Base-by-base conservation (phyloP, 1,140 invertebrate genomes). In the Drosophila saltans region DNA sequence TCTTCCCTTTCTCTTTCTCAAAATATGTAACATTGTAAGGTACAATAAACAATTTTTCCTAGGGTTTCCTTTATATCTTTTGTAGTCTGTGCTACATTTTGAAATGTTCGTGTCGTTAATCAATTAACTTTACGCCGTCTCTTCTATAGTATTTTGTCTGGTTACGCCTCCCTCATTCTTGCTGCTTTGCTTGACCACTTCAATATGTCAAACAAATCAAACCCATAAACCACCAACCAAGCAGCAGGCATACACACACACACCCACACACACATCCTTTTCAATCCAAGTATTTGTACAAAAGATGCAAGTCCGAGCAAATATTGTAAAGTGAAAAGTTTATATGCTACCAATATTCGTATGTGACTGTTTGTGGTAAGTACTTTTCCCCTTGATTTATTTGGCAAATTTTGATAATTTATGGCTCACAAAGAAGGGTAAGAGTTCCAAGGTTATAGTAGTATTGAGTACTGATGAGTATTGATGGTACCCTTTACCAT, bases 201-300 rank as follows among this genome's bases (percentile, higher is more conserved):
- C 83, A 86, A 88, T 80, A 86, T 86, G 83, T 81, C 83, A 88
- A 86, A 78, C 75, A 82, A 82, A 86, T 86, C 82, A 77, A 88
- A 80, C 39, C 40, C 81, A 85, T 57, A 73, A 68, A 61, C 52
- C 58, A 41, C 21, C 41, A 36, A 9, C 62, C 33, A 4, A 4
- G 28, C 28, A 30, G 2, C 28, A 30, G 28, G 28, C 28, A n/a
- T n/a, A 36, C 33, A 36, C 33, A 36, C 33, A 36, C 33, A 11
- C 28, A 55, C 33, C 3, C 33, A 36, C 33, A 36, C 33, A 36
- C 33, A 36, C 33, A 36, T 36, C 33, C 33, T 36, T 48, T 16
- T 21, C 45, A 2, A 16, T 9, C 60, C 60, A 21, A 36, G 41
- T 48, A 58, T 57, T 26, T 43, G 41, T 26, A 81, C 66, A 81